Conservation (phyloP, 2,797 vertebrate species). For the Xenentodon cancila region DNA sequence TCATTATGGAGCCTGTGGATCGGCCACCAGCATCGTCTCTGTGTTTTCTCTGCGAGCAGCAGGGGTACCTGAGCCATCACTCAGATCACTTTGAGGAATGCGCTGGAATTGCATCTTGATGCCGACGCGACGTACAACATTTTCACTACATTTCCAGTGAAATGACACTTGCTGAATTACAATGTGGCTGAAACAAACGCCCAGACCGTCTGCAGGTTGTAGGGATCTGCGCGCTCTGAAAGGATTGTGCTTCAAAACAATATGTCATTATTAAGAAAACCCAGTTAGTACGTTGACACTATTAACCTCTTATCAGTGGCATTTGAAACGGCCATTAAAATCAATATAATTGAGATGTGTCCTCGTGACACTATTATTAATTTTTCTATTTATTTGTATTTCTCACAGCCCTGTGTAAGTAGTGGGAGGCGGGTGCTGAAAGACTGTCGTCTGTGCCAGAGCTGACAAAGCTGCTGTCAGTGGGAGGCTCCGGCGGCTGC, state of each 20-base stretch:
- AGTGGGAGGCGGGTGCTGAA: slow-evolving; percentile 41
- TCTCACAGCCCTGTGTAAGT: slow-evolving; percentile 33
- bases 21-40: slow-evolving; percentile 64
- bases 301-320: slow-evolving; percentile 18
- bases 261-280: background rate
- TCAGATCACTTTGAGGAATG: slow-evolving; percentile 66
- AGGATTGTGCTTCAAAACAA: background rate
- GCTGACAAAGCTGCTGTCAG: slow-evolving; percentile 68
- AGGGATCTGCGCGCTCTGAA: background rate
- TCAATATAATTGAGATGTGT: slow-evolving; percentile 75
- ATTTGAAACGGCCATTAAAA: slow-evolving; percentile 69
- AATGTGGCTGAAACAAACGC: slow-evolving; percentile 39
- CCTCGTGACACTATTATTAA: slow-evolving; percentile 51
- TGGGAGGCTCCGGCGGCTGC: slow-evolving; percentile 72
- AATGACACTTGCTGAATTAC: slow-evolving; percentile 50
- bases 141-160: slow-evolving; percentile 45
- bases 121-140: slow-evolving; percentile 49
- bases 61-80: slow-evolving; percentile 72
- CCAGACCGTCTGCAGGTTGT: slow-evolving; percentile 8
- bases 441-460: slow-evolving; percentile 74
- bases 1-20: slow-evolving; percentile 74
- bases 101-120: slow-evolving; percentile 59
- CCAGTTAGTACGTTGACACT: slow-evolving; percentile 21
- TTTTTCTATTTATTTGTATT: slow-evolving; percentile 3
- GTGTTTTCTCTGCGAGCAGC: slow-evolving; percentile 68